Evolutionary conservation across 1,140 invertebrate species (phyloP).

Genomic region (Bombus soroeensis): DNA sequence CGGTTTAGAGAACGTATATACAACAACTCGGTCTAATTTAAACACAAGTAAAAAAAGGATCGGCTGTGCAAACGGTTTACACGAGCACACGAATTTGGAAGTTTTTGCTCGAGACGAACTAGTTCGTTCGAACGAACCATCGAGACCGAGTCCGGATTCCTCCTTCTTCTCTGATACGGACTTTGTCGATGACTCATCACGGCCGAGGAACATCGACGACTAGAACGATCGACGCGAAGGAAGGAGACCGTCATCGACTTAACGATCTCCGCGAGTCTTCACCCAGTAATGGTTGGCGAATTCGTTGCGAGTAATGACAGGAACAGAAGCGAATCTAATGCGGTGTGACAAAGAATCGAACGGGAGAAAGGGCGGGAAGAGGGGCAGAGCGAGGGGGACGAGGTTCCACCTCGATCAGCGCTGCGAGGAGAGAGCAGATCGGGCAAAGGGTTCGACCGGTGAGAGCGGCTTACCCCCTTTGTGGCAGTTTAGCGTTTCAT

Average conservation of each 20-base stretch:
- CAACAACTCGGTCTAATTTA: not conserved
- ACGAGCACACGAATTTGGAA: not conserved
- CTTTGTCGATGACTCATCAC: constrained; percentile 7
- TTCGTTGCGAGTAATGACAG: constrained; percentile 46
- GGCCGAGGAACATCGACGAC: not conserved
- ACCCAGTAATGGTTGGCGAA: not conserved
- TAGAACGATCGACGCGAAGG: not conserved
- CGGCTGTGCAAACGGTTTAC: not conserved
- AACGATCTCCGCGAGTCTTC: not conserved
- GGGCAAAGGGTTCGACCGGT: constrained; percentile 61
- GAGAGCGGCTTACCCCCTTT: constrained; percentile 75
- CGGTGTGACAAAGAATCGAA: constrained; percentile 58
- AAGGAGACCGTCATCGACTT: not conserved
- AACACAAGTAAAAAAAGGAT: constrained; percentile 14
- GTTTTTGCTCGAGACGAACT: not conserved
- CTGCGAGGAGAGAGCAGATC: constrained; percentile 21
- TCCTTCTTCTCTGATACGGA: not conserved
- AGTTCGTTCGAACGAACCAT: not conserved
- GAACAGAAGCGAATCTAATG: constrained; percentile 56
- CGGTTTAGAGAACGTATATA: not conserved
- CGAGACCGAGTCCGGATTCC: not conserved
- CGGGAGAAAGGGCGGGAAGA: constrained; percentile 21
- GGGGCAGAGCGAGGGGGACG: constrained; percentile 40
- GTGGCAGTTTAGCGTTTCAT: constrained; percentile 82
- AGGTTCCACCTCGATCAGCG: constrained; percentile 25